These are phyloP conservation scores for Cheilosia grossa DNA, from an alignment of 2,888 invertebrate species.

Conservation along the genomic window DNA sequence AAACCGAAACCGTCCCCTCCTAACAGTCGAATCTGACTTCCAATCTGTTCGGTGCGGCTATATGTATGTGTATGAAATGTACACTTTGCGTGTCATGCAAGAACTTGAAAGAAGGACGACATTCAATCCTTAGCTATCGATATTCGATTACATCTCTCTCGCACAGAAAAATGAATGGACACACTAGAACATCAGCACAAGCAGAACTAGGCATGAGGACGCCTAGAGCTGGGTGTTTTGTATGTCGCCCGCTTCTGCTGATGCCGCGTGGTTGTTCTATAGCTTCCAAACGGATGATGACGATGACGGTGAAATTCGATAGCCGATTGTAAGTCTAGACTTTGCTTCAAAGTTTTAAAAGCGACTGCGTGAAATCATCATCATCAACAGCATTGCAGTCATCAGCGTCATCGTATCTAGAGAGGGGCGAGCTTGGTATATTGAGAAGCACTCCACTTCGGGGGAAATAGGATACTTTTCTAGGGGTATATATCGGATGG, in stretches of 20 bases:
- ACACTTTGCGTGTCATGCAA: slow-evolving; percentile 76
- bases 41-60: slow-evolving; percentile 18
- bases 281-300: slow-evolving; percentile 43
- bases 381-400: slow-evolving; percentile 42
- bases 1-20: slow-evolving; percentile 7
- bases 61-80: slow-evolving; percentile 49
- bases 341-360: slow-evolving; percentile 78
- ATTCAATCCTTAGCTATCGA: slow-evolving; percentile 83
- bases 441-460: slow-evolving; percentile 48
- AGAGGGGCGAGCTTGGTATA: slow-evolving; percentile 23
- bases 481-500: slow-evolving; percentile 42
- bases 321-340: slow-evolving; percentile 79
- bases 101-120: slow-evolving; percentile 79
- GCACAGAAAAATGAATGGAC: slow-evolving; percentile 35
- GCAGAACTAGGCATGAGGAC: slow-evolving; percentile 68
- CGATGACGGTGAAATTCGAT: slow-evolving; percentile 76
- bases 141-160: slow-evolving; percentile 82
- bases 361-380: slow-evolving; percentile 73
- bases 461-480: slow-evolving; percentile 63
- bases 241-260: slow-evolving; percentile 19
- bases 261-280: slow-evolving; percentile 34
- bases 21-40: slow-evolving; percentile 1
- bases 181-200: slow-evolving; percentile 19
- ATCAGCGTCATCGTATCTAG: slow-evolving; percentile 29
- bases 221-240: slow-evolving; percentile 45